Evolutionary conservation across 2,888 invertebrate genomes (phyloP).

Genomic region (Pseudococcus jackbeardsleyi): DNA sequence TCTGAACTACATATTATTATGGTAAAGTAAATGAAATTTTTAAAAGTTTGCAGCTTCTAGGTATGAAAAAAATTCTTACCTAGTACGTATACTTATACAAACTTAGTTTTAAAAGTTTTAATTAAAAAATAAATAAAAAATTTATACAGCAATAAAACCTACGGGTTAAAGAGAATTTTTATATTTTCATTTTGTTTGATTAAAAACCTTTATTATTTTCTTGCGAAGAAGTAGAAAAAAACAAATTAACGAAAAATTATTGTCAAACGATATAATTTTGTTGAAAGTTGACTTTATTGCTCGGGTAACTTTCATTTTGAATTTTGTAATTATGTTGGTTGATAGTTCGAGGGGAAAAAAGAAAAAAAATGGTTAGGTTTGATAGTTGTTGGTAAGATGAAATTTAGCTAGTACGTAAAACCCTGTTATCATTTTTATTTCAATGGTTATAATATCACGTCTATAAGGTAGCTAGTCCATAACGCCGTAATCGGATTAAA

Average conservation of each 20-base stretch:
- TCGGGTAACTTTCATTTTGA: not conserved
- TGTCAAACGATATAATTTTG: constrained; percentile 8
- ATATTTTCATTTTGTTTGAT: not conserved
- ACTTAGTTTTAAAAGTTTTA: constrained; percentile 23
- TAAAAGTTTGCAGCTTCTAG: not conserved
- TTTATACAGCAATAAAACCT: not conserved
- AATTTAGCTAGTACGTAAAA: not conserved
- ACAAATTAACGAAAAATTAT: not conserved
- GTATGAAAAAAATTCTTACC: not conserved
- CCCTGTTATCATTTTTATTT: not conserved
- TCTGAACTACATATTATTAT: not conserved
- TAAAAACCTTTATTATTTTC: constrained; percentile 24
- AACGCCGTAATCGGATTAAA: constrained; percentile 5
- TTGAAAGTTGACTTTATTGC: not conserved
- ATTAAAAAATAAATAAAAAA: constrained; percentile 40
- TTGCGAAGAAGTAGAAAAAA: not conserved
- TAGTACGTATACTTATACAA: not conserved
- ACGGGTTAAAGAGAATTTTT: not conserved
- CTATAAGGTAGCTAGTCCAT: not conserved
- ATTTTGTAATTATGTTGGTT: not conserved
- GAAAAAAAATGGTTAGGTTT: not conserved
- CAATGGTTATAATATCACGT: not conserved
- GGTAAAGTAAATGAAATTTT: not conserved
- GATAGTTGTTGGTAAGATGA: not conserved
- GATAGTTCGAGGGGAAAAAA: not conserved